Percentiles rank a stretch among this genome's conserved stretches.
Evolutionary conservation across 2,888 invertebrate genomes (phyloP).

Genomic region (Tinea semifulvella): DNA sequence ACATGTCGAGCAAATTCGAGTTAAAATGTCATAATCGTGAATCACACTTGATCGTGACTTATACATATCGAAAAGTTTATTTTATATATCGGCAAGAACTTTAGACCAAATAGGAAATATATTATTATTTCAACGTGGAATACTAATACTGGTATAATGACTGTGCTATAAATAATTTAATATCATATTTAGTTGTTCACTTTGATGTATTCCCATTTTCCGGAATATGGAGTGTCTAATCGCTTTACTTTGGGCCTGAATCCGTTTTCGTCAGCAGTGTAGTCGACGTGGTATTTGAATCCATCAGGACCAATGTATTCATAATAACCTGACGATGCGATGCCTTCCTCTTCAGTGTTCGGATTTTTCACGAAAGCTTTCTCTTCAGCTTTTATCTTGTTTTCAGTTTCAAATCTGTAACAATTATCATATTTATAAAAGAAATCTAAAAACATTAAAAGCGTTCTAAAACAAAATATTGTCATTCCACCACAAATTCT

Average conservation of each 20-base stretch:
- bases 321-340: conserved; percentile 59
- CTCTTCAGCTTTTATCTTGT: conserved; percentile 62
- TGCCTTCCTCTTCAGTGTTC: conserved; percentile 57
- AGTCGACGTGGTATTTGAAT: conserved; percentile 60
- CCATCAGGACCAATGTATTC: conserved; percentile 64
- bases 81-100: not conserved
- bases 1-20: conserved; percentile 15
- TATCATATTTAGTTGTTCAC: conserved; percentile 22
- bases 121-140: not conserved
- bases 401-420: conserved; percentile 60
- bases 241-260: conserved; percentile 56
- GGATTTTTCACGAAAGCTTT: conserved; percentile 58
- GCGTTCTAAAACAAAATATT: not conserved
- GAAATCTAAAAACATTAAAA: not conserved
- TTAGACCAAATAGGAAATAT: not conserved
- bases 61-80: conserved; percentile 13
- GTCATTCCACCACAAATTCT: not conserved
- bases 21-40: conserved; percentile 47
- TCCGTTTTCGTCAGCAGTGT: conserved; percentile 61
- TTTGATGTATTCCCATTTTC: conserved; percentile 58
- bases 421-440: too few relatives aligned
- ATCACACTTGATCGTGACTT: conserved; percentile 30
- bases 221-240: conserved; percentile 56
- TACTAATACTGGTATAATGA: conserved; percentile 6
- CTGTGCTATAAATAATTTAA: conserved; percentile 3